Evolutionary conservation across 2,797 vertebrate genomes (phyloP), one percentile per base, ranked within the genome.

Genomic region (Paguma larvata): DNA sequence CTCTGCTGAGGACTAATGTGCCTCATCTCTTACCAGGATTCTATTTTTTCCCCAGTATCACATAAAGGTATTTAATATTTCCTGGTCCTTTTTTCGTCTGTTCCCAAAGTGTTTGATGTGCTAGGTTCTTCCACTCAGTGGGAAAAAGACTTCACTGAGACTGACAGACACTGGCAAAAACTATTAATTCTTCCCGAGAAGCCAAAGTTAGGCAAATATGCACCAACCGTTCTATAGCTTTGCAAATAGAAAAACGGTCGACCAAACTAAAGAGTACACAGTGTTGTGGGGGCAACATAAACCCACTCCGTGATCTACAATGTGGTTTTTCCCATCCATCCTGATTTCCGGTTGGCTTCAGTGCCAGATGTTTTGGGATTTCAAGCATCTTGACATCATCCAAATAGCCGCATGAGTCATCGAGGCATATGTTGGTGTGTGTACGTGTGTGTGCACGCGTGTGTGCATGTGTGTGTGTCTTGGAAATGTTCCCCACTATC

Each of bases 281-380:
- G 67, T 63, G 48, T 14, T 95, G 23, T 94, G 48, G 51, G 79
- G 80, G 46, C 73, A 94, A 91, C 63, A 94, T 46, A 97, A 96
- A 84, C 14, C 25, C 63, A 94, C 75, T 89, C 56, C 91, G 0
- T 85, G 67, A 92, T 90, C 25, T 32, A 94, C 92, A 95, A 84
- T 93, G 27, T 62, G 9, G 0, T 90, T 93, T 84, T 80, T 23
- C 7, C 51, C 38, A 84, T 87, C 10, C 38, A 91, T 92, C 46
- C 30, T 95, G 3, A 96, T 95, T 97, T 95, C 38, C 34, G 94
- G 0, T 94, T 94, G 77, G n/a, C 32, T 95, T 96, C 30, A 92
- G 68, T 80, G 25, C 32, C 95, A 62, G 68, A 84, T 96, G 84
- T 94, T 97, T 96, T 95, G 88, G 82, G 93, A 97, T 95, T 90